A percentile compares a stretch with the other conserved stretches of the same genome.
phyloP scores from a whole-genome alignment of 35 echinoderm and acorn worm genomes.

The Apostichopus japonicus region DNA sequence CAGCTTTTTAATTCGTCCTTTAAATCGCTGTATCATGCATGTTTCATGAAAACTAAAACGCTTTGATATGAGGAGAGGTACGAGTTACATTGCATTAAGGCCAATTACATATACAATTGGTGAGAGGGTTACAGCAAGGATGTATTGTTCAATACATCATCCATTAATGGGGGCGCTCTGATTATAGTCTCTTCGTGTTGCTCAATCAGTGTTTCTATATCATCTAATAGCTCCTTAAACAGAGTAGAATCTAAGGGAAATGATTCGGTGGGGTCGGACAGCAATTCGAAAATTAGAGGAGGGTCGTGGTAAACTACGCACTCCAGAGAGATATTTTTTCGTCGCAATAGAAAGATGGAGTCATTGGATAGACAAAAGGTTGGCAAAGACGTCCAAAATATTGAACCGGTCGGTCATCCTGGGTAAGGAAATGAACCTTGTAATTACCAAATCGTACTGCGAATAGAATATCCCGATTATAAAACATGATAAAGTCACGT shows the following conservation, averaged over 20 bases:
- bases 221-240: not conserved
- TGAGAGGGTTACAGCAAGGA: not conserved
- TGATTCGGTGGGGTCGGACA: conserved; percentile 52
- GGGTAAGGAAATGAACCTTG: conserved; percentile 56
- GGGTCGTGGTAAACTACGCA: conserved; percentile 52
- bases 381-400: not conserved
- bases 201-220: not conserved
- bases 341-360: not conserved
- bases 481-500: conserved; percentile 44
- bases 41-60: too few species aligned
- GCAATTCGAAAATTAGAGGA: conserved; percentile 58
- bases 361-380: not conserved
- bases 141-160: not conserved
- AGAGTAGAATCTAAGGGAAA: not conserved
- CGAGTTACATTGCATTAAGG: not conserved
- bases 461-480: conserved; percentile 45
- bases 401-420: not conserved
- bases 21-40: too few species aligned
- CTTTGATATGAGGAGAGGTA: too few species aligned
- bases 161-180: not conserved
- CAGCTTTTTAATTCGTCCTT: too few species aligned
- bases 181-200: not conserved
- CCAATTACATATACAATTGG: conserved; percentile 11
- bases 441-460: conserved; percentile 54
- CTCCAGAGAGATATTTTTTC: not conserved